Conservation (phyloP, 1,140 invertebrate genomes). For the Eufriesea mexicana region DNA sequence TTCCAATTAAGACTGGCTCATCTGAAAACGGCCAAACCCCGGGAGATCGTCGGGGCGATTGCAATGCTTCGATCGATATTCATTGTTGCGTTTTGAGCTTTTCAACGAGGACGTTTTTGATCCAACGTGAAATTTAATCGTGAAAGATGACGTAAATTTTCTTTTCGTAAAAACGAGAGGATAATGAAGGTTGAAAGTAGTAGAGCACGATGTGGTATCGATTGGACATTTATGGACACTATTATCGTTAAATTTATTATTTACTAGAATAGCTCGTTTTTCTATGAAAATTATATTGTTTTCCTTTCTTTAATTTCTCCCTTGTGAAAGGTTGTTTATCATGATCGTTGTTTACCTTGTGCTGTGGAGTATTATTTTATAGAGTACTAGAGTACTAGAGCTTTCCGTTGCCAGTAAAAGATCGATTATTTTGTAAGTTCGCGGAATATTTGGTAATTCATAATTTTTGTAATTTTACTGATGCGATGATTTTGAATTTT, state of each 20-base stretch:
- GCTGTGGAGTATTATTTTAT: too few species aligned
- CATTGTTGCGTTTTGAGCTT: background rate
- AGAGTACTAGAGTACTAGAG: too few species aligned
- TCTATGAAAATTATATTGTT: background rate
- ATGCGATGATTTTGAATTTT: too few species aligned
- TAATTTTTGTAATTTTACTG: too few species aligned
- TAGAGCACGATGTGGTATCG: background rate
- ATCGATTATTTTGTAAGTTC: too few species aligned
- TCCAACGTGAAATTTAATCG: background rate
- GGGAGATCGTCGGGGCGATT: background rate
- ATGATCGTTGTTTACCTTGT: background rate
- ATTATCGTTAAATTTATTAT: conserved; percentile 3
- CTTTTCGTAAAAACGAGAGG: background rate
- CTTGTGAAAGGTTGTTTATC: background rate
- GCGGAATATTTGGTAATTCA: too few species aligned
- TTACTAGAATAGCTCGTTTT: background rate
- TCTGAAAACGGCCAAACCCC: background rate
- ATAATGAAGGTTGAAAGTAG: background rate
- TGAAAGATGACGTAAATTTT: background rate
- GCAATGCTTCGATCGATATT: background rate
- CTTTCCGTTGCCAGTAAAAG: too few species aligned
- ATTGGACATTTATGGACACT: background rate
- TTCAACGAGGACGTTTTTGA: background rate
- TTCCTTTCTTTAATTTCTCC: background rate
- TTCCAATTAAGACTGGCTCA: conserved; percentile 19